Evolutionary conservation across 2,113 vertebrate genomes (phyloP).

Genomic region (Festucalex cinctus): DNA sequence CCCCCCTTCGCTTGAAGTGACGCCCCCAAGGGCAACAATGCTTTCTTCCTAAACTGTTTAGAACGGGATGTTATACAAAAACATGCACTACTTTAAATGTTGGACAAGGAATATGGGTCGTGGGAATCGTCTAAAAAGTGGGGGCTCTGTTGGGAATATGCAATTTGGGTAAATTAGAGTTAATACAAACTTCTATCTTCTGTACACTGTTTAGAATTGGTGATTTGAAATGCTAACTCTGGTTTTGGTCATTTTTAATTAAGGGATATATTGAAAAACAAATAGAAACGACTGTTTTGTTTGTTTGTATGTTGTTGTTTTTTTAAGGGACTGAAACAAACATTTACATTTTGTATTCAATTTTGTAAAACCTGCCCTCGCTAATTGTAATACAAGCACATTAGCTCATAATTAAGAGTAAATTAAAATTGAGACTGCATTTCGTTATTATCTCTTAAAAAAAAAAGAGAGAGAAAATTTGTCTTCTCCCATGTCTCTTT

Average conservation of each 20-base stretch:
- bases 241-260: background rate
- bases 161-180: background rate
- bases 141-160: background rate
- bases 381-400: no score
- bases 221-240: background rate
- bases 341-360: no score
- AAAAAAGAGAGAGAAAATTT: no score
- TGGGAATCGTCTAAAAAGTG: background rate
- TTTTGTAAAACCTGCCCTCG: no score
- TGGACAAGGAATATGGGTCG: background rate
- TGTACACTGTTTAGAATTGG: background rate
- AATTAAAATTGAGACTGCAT: no score
- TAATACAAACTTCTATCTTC: background rate
- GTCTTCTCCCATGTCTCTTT: no score
- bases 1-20: constrained; percentile 33
- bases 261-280: no score
- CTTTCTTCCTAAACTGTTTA: constrained; percentile 62
- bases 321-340: no score
- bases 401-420: no score
- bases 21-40: constrained; percentile 66
- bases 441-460: no score
- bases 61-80: constrained; percentile 58
- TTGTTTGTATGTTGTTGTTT: no score
- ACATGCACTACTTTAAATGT: constrained; percentile 27
- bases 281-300: no score